Evolutionary conservation across 2,888 invertebrate genomes (phyloP).

Genomic region (Tolmerus cingulatus): DNA sequence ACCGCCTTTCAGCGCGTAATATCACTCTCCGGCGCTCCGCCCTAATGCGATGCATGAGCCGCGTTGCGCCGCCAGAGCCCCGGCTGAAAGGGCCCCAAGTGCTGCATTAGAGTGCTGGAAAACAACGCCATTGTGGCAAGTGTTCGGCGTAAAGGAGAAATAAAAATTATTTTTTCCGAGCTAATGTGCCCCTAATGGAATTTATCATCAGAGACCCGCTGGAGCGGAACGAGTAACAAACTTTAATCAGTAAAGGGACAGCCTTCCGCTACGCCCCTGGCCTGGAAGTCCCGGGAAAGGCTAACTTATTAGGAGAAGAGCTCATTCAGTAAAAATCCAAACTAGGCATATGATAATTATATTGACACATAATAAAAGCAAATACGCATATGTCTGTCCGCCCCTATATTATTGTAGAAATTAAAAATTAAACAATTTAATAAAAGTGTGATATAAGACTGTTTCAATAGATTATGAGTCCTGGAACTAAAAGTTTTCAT

Average conservation of each 20-base stretch:
- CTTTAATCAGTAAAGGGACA: background rate
- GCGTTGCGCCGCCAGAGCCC: background rate
- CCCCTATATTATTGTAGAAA: too few species aligned
- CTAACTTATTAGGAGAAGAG: too few species aligned
- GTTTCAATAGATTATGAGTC: too few species aligned
- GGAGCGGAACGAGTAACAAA: background rate
- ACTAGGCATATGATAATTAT: too few species aligned
- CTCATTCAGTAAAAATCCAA: too few species aligned
- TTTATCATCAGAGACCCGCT: background rate
- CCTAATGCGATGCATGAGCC: background rate
- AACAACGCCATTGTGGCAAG: conserved; percentile 32
- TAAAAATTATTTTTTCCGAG: conserved; percentile 30
- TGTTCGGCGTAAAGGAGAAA: conserved; percentile 21
- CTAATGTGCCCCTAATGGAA: conserved; percentile 25
- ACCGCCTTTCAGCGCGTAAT: background rate
- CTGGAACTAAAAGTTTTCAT: too few species aligned
- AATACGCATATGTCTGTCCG: too few species aligned
- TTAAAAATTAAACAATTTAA: too few species aligned
- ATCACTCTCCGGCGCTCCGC: background rate
- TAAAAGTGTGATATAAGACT: too few species aligned
- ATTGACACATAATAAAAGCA: too few species aligned
- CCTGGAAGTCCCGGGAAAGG: background rate
- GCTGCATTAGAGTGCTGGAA: conserved; percentile 35
- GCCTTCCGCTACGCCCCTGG: background rate
- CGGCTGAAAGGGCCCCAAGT: background rate